Evolutionary conservation across 2,888 invertebrate genomes (phyloP).

Genomic region (Barypeithes pellucidus): DNA sequence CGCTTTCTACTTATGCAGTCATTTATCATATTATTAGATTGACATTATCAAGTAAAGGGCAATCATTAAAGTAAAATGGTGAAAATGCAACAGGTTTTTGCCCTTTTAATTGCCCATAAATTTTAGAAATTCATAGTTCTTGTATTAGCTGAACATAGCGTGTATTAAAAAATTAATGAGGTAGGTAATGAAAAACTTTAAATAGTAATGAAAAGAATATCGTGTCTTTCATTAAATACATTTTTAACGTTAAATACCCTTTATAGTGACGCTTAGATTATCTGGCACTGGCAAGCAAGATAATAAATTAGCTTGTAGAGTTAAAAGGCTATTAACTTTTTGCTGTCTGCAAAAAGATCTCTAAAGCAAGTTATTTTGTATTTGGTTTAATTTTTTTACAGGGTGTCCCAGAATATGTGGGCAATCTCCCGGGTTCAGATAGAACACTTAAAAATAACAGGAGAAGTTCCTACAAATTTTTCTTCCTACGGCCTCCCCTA

Average conservation of each 20-base stretch:
- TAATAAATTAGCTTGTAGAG: slow-evolving; percentile 8
- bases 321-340: slow-evolving; percentile 18
- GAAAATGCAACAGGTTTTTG: background rate
- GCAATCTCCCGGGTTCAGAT: no score
- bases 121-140: no score
- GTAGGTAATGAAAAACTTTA: background rate
- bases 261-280: slow-evolving; percentile 3
- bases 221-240: background rate
- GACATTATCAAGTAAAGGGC: no score
- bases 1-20: no score
- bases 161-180: background rate
- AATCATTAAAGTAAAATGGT: no score
- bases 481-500: no score
- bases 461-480: no score
- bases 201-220: background rate
- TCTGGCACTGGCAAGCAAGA: background rate
- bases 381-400: background rate
- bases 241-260: slow-evolving; percentile 6
- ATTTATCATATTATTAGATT: no score
- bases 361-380: slow-evolving; percentile 27
- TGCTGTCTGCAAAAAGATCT: background rate
- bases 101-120: background rate
- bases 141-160: background rate
- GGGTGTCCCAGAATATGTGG: no score
- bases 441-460: no score